Base-by-base conservation (phyloP, 2,888 invertebrate species). In the Drosophila recens region DNA sequence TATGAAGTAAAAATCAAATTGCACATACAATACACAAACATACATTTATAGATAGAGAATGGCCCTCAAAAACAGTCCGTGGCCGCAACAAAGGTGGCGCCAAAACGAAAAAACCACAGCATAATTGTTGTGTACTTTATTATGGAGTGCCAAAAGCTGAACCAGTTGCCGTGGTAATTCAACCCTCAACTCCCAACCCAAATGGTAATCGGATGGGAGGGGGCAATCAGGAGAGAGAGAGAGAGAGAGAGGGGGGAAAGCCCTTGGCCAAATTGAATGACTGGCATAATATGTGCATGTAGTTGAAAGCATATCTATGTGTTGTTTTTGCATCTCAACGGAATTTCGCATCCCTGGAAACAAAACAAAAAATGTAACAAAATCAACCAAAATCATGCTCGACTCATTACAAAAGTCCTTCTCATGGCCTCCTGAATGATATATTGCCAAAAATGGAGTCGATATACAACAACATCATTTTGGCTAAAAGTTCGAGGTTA, bases 391-490 rank as follows among this genome's bases (percentile, higher is more conserved):
- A 87, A 85, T 84, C 87, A 84, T 84, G 73, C 86, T 85, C 65
- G 67, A 52, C 82, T 82, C 84, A 84, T 84, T 84, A 87, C 76
- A 79, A 87, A 84, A 87, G 78, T 67, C 62, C 69, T 61, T 70
- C 66, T 84, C 84, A 84, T 72, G 52, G 65, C 72, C 66, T 15
- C 57, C 65, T 65, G 57, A 64, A 38, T 58, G 72, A 63, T 56
- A 45, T 36, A 54, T 43, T 56, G 52, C 45, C 20, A 40, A 17
- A 46, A 27, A 56, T 17, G 13, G 2, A 8, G 20, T 20, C 3
- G 11, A 23, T n/a, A n/a, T 42, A 17, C 17, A 45, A 58, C 13
- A 58, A 34, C 27, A 57, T 4, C 15, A 57, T 6, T 15, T 11
- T 43, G 10, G 17, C 43, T 43, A 11, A 10, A 45, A 45, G 34